phyloP scores from a whole-genome alignment of 1,140 invertebrate species.

The Diabrotica virgifera region DNA sequence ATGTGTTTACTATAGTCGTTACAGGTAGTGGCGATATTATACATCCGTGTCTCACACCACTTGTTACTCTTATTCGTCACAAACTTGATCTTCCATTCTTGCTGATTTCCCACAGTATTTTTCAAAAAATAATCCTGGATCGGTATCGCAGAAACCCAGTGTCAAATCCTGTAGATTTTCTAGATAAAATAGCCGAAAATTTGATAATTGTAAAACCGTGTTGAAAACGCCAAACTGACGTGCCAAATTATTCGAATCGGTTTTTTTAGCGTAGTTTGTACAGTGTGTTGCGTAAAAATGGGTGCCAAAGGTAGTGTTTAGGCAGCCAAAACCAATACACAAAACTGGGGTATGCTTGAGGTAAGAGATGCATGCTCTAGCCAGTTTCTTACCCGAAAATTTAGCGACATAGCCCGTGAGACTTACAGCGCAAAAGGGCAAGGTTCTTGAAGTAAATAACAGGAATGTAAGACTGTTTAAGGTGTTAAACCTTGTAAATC shows the following conservation, averaged over 20 bases:
- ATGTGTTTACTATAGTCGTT: too few species aligned
- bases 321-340: conserved; percentile 68
- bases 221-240: conserved; percentile 12
- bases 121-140: conserved; percentile 16
- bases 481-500: too few species aligned
- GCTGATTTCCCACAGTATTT: too few species aligned
- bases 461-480: neutral
- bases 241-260: conserved; percentile 27
- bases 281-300: conserved; percentile 47
- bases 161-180: conserved; percentile 11
- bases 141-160: neutral
- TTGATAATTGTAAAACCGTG: conserved; percentile 12
- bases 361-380: conserved; percentile 48
- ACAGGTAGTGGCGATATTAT: too few species aligned
- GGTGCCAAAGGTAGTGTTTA: conserved; percentile 72
- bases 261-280: conserved; percentile 16
- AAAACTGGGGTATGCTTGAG: conserved; percentile 72
- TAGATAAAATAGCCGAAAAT: conserved; percentile 12
- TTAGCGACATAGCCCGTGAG: neutral
- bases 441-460: neutral
- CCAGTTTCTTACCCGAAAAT: neutral
- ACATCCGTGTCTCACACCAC: too few species aligned
- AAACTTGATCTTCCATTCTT: too few species aligned
- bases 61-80: too few species aligned
- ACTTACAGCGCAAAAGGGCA: neutral